These are phyloP conservation scores for Acanthurus lineatus DNA, from an alignment of 2,797 vertebrate species.

Conservation along the genomic window DNA sequence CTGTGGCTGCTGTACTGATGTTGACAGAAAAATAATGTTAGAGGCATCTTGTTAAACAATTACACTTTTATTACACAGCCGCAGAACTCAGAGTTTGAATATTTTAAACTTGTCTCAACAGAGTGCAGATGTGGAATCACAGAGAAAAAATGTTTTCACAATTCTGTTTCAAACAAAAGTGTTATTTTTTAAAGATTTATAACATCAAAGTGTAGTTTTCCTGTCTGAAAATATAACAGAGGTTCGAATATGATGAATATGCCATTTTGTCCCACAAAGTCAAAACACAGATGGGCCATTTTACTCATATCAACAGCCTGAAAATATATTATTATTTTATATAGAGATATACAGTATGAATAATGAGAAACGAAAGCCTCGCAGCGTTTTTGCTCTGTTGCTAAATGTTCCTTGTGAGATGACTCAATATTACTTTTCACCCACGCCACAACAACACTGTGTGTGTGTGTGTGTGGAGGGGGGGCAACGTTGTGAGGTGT, in stretches of 20 bases:
- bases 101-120: neutral
- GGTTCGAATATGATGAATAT: neutral
- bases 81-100: neutral
- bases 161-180: neutral
- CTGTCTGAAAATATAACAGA: too few species aligned
- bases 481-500: neutral
- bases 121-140: neutral
- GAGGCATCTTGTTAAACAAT: too few species aligned
- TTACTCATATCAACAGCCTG: too few species aligned
- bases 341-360: too few species aligned
- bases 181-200: neutral
- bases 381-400: slow-evolving; percentile 4
- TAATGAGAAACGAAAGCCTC: neutral
- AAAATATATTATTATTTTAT: too few species aligned
- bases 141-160: neutral
- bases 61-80: too few species aligned
- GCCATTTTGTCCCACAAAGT: neutral
- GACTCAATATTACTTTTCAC: slow-evolving; percentile 43
- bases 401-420: slow-evolving; percentile 27
- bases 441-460: slow-evolving; percentile 3
- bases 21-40: too few species aligned
- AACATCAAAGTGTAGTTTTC: neutral
- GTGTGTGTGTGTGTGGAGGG: neutral
- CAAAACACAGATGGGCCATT: too few species aligned
- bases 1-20: too few species aligned